Evolutionary conservation across 1,140 invertebrate species (phyloP).

Genomic region (Orussus abietinus): DNA sequence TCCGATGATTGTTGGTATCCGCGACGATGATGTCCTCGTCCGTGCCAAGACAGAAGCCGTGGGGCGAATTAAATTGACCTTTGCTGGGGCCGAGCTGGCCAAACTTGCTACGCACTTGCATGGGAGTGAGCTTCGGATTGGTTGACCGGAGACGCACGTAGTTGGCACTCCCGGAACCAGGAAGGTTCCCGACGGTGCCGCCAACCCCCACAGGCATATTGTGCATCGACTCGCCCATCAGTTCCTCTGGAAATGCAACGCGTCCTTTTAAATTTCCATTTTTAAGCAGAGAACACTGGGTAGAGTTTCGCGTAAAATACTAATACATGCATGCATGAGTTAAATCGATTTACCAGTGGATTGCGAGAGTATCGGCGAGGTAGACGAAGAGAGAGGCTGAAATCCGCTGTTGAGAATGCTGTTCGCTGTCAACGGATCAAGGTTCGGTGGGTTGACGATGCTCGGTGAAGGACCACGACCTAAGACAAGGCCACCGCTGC

Average conservation of each 20-base stretch:
- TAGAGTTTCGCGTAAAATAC: no score
- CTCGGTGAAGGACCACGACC: slow-evolving; percentile 55
- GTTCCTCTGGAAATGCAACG: slow-evolving; percentile 37
- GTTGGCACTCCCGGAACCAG: slow-evolving; percentile 47
- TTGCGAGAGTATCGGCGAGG: slow-evolving; percentile 60
- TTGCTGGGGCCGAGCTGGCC: slow-evolving; percentile 86
- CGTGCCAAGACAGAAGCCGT: slow-evolving; percentile 91
- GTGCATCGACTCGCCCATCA: slow-evolving; percentile 47
- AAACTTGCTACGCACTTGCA: slow-evolving; percentile 90
- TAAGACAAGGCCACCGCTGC: slow-evolving; percentile 43
- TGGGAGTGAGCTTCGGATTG: slow-evolving; percentile 66
- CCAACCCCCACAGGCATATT: slow-evolving; percentile 40
- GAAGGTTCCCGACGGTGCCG: slow-evolving; percentile 35
- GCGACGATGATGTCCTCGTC: slow-evolving; percentile 95
- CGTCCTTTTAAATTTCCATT: no score
- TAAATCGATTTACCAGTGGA: slow-evolving; percentile 33
- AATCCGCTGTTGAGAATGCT: slow-evolving; percentile 55
- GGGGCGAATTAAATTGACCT: slow-evolving; percentile 93
- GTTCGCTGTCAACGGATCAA: slow-evolving; percentile 51
- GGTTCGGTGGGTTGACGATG: slow-evolving; percentile 47
- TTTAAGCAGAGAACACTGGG: no score
- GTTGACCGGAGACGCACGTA: slow-evolving; percentile 60
- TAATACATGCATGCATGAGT: no score
- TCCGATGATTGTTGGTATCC: slow-evolving; percentile 94
- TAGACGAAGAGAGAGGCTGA: slow-evolving; percentile 58